Evolutionary conservation across 1,140 invertebrate species (phyloP), one percentile per base, ranked within the genome.

Genomic region (Carposina sasakii): DNA sequence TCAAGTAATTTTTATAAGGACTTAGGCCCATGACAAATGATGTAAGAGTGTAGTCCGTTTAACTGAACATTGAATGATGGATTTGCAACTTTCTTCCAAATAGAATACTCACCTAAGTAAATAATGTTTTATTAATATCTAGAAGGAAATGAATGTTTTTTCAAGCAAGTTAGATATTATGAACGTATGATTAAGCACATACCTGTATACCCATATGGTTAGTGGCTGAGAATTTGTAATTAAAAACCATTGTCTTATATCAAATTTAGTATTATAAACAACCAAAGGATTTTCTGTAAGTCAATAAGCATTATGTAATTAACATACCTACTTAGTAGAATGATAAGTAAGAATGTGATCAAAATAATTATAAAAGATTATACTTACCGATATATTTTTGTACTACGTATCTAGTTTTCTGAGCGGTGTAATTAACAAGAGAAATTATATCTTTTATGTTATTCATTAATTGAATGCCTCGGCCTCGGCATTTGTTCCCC

Each of bases 141-240:
- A n/a, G n/a, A n/a, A n/a, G n/a, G n/a, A n/a, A n/a, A n/a, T n/a
- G n/a, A n/a, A n/a, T n/a, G n/a, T n/a, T n/a, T n/a, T n/a, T n/a
- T n/a, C n/a, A n/a, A n/a, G n/a, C n/a, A n/a, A n/a, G n/a, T n/a
- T n/a, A n/a, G n/a, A n/a, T n/a, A n/a, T n/a, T n/a, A n/a, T n/a
- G n/a, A 9, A 21, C 31, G 9, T 36, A 21, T 12, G 17, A 33
- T 5, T 12, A 46, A 22, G 9, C 19, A 5, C 83, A 85, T 87
- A 94, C 91, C 92, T 94, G 84, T 96, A 97, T 85, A 97, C 92
- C 95, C 96, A 98, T 17, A 98, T 91, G 2, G 94, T 96, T 13
- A 98, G 73, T 1, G 96, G 96, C 73, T 96, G 93, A 57, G 93
- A 93, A 74, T 91, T 93, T 0, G 95, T 96, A 3, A 97, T 91